Base-by-base conservation (phyloP, 2,113 vertebrate species). In the Triplophysa siluroides region DNA sequence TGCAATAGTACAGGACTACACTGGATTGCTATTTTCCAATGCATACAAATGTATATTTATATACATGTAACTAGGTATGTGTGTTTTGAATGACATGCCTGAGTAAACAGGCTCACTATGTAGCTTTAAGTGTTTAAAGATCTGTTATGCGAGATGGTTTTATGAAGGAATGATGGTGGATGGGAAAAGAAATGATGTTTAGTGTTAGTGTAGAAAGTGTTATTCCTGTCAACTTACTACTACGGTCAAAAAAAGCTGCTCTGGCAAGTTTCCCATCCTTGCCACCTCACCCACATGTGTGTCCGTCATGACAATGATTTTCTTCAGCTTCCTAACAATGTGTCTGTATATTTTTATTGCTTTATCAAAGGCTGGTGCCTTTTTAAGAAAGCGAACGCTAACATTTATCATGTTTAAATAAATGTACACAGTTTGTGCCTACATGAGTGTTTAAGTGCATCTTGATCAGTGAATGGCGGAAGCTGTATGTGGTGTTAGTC, bases 321-420 rank as follows among this genome's bases (percentile, higher is more conserved):
- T 83, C 66, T 88, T 89, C 83, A 78, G 74, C 84, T 86, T 86
- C 87, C 83, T 85, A 69, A 54, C 63, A 78, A 86, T 73, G n/a
- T 66, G 62, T 62, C 67, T 79, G 47, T 87, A 86, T 86, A 86
- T 83, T 85, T 29, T 76, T 85, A 85, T 88, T 87, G 87, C 74
- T 86, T 78, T 78, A 62, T 70, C 8, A 83, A 83, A 91, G 89
- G 88, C 89, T 92, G 90, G 89, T 87, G 85, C 90, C 88, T 91
- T 88, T 78, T 77, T 50, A 63, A 69, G 29, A 66, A 70, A 50
- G 81, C 41, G 60, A 76, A 75, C 56, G 83, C 81, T 85, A 79
- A 78, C 78, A 81, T 74, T 83, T 78, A 86, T 87, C 84, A 87
- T 86, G 76, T 69, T 77, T 92, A 91, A 92, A 92, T 93, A 92